A percentile compares a stretch with the other conserved stretches of the same genome.
Evolutionary conservation across 2,888 invertebrate species (phyloP).

Genomic region (Carcina quercana): DNA sequence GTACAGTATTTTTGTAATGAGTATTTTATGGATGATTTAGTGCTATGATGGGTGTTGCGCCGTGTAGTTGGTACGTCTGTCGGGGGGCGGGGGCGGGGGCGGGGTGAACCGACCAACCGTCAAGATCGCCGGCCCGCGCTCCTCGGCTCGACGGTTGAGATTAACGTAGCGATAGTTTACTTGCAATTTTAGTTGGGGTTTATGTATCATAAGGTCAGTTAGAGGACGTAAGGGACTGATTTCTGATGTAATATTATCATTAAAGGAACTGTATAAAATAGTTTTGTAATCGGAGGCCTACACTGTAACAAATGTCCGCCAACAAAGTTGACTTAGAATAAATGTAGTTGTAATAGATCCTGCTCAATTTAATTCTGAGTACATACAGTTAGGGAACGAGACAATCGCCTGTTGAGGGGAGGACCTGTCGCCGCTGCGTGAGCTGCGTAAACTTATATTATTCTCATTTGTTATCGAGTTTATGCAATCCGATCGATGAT

Average conservation of each 20-base stretch:
- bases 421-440: constrained; percentile 39
- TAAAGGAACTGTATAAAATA: constrained; percentile 66
- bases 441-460: constrained; percentile 28
- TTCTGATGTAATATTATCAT: constrained; percentile 65
- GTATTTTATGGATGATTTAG: constrained; percentile 58
- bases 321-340: constrained; percentile 66
- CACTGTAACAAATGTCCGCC: constrained; percentile 54
- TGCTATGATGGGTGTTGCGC: constrained; percentile 31
- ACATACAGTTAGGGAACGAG: constrained; percentile 53
- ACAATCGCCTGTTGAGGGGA: constrained; percentile 34
- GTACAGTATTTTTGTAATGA: constrained; percentile 73
- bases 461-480: constrained; percentile 15
- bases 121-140: constrained; percentile 8
- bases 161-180: constrained; percentile 59
- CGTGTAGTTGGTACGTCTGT: constrained; percentile 18
- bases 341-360: constrained; percentile 58
- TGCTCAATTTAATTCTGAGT: constrained; percentile 69
- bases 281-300: constrained; percentile 61
- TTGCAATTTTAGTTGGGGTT: constrained; percentile 63
- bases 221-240: constrained; percentile 61
- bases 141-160: constrained; percentile 50
- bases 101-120: constrained; percentile 10
- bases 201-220: constrained; percentile 64
- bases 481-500: constrained; percentile 8
- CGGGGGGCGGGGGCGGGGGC: constrained; percentile 18